These are phyloP conservation scores for Toxostoma redivivum DNA, from an alignment of 2,113 vertebrate genomes.

Conservation along the genomic window DNA sequence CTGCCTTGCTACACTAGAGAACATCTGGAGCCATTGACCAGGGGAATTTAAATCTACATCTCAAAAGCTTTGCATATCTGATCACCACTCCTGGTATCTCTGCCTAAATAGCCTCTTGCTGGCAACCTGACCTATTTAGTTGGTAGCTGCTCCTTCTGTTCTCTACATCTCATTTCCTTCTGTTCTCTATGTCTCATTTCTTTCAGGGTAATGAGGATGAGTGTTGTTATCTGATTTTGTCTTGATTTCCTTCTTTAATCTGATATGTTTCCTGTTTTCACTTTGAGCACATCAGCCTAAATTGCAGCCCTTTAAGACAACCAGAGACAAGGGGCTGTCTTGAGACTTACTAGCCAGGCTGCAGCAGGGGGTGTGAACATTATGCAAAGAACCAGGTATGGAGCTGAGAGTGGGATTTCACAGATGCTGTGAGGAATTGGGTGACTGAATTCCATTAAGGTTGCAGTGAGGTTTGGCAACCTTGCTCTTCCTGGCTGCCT, in stretches of 20 bases:
- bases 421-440: neutral
- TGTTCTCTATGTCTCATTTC: neutral
- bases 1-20: neutral
- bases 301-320: neutral
- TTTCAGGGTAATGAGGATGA: neutral
- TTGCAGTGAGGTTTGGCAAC: neutral
- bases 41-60: neutral
- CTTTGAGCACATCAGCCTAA: neutral
- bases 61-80: conserved; percentile 5
- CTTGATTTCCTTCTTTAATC: neutral
- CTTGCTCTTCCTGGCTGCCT: neutral
- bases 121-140: neutral
- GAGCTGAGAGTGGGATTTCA: neutral
- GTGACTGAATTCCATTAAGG: neutral
- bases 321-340: neutral
- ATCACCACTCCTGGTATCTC: neutral
- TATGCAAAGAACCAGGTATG: neutral
- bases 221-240: neutral
- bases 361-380: neutral
- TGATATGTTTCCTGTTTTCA: neutral
- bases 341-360: neutral
- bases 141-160: neutral
- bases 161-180: neutral
- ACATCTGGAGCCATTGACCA: neutral
- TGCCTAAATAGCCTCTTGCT: neutral